Evolutionary conservation across 2,113 vertebrate genomes (phyloP), one percentile per base, ranked within the genome.

Genomic region (sheep (Ovis aries)): DNA sequence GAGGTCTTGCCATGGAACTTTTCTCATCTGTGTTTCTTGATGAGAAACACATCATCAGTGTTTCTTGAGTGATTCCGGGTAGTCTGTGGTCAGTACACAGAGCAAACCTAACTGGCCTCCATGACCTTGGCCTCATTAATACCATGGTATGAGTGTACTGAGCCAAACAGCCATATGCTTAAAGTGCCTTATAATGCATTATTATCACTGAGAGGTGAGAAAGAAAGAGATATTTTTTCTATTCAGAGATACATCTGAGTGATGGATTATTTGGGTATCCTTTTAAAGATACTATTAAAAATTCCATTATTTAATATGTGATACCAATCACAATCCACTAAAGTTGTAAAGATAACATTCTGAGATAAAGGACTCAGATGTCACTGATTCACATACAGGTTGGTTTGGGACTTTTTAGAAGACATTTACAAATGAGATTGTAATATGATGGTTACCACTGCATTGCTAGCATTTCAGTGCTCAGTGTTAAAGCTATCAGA

Each of bases 221-320:
- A 94, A 95, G 31, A 40, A 96, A 85, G n/a, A 95, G 57, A 45
- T 2, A 78, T 97, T 97, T 97, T 90, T 27, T 96, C 31, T 89
- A 93, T 83, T 86, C 45, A 77, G 78, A 78, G 55, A 97, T 83
- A 78, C 67, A 96, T 77, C 53, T 78, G 92, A 96, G 77, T 94
- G 55, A 97, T 96, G 88, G 59, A 96, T 94, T 88, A 86, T 94
- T 94, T 88, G 81, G 88, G 43, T 45, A 89, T 80, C 13, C 33
- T 93, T 96, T 96, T 90, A 92, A 98, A 96, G 90, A 78, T 82
- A 93, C 31, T 53, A 84, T 90, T 82, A 94, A 90, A 83, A 98
- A 94, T 50, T 88, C 43, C 40, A 97, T 93, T 95, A 98, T 96
- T 96, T 96, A 95, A 55, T 90, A 92, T 97, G 74, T 92, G 95